Conservation (phyloP, 2,113 vertebrate species). For the Calonectris borealis region DNA sequence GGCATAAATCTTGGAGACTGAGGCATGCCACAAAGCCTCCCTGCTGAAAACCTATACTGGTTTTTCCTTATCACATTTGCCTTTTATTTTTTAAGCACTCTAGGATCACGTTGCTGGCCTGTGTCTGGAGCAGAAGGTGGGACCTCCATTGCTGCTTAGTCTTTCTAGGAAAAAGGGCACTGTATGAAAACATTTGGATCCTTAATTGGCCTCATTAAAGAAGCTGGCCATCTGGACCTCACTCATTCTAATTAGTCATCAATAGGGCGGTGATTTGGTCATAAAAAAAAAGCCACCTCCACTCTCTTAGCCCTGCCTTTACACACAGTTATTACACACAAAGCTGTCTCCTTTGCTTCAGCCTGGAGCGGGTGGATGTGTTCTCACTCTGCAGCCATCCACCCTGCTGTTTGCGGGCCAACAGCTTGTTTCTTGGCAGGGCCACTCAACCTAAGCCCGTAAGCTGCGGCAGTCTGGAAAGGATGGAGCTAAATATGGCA, state of each 20-base stretch:
- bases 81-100: not conserved
- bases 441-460: not conserved
- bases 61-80: not conserved
- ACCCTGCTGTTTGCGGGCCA: conserved; percentile 1
- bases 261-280: not conserved
- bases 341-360: not conserved
- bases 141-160: not conserved
- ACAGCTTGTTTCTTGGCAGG: conserved; percentile 54
- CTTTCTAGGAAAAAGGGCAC: conserved; percentile 55
- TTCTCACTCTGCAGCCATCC: conserved; percentile 40
- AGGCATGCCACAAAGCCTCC: not conserved
- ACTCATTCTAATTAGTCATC: conserved; percentile 54
- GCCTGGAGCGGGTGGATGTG: not conserved
- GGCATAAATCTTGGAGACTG: not conserved
- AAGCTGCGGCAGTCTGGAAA: conserved; percentile 10
- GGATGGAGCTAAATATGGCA: conserved; percentile 37
- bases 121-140: not conserved
- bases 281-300: not conserved
- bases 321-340: not conserved
- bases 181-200: not conserved
- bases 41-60: not conserved
- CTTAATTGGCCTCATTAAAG: conserved; percentile 51
- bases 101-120: not conserved
- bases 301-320: not conserved
- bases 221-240: conserved; percentile 10